Conservation (phyloP, 2,888 invertebrate species). For the Oligia latruncula region DNA sequence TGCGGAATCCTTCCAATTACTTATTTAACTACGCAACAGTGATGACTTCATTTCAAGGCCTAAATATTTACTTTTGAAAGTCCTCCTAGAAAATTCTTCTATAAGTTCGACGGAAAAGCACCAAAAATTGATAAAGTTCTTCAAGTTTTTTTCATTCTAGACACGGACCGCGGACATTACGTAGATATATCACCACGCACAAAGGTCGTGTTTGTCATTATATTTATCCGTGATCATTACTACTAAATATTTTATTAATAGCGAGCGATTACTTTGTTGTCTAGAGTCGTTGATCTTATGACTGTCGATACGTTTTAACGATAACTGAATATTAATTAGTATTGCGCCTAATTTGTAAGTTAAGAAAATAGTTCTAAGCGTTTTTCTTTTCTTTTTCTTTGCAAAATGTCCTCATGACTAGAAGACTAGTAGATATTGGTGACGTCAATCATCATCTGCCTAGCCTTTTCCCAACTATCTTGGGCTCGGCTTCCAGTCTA, state of each 20-base stretch:
- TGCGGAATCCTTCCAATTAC: neutral
- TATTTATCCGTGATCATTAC: conserved; percentile 41
- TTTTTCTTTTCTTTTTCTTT: no score
- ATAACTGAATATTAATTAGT: conserved; percentile 5
- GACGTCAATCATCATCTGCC: neutral
- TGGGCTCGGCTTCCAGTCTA: neutral
- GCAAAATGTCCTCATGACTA: neutral
- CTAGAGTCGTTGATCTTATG: conserved; percentile 33
- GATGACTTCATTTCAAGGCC: neutral
- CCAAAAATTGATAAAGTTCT: neutral
- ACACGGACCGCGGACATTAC: conserved; percentile 7
- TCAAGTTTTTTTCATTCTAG: neutral
- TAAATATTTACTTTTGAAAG: neutral
- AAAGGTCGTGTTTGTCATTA: conserved; percentile 45
- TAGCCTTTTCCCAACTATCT: neutral
- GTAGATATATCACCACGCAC: conserved; percentile 26
- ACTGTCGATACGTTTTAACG: conserved; percentile 13
- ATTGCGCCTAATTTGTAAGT: neutral
- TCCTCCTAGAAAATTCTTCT: neutral
- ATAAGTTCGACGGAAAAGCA: neutral
- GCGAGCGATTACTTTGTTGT: conserved; percentile 28
- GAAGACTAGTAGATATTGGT: neutral
- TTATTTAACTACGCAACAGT: neutral
- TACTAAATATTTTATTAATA: conserved; percentile 53
- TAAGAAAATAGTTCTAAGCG: neutral